Evolutionary conservation across 2,888 invertebrate species (phyloP).

Genomic region (Heliconius sara): DNA sequence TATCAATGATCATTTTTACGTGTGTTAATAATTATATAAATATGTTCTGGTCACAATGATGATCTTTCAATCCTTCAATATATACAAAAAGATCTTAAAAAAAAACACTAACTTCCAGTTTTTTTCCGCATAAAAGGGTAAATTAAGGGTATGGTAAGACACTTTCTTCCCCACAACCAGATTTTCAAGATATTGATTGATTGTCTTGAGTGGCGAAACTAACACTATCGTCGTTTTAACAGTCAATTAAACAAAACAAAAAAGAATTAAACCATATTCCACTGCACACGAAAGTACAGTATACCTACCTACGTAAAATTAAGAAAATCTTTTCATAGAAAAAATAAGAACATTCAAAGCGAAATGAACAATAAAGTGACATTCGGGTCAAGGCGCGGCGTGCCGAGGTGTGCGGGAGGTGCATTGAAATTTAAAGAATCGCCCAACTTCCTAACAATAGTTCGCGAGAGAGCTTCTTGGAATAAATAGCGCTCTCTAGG

Average conservation of each 20-base stretch:
- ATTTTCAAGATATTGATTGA: no score
- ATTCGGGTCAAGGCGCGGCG: conserved; percentile 34
- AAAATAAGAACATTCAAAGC: conserved; percentile 18
- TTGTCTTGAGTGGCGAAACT: no score
- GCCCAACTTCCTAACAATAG: conserved; percentile 28
- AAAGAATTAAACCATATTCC: background rate
- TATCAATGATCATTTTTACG: no score
- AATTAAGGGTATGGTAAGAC: no score
- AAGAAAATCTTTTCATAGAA: background rate
- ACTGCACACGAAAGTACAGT: no score
- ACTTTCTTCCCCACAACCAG: no score
- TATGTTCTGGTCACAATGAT: no score
- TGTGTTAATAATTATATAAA: no score
- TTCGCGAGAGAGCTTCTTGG: conserved; percentile 10
- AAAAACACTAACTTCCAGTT: no score
- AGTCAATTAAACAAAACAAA: background rate
- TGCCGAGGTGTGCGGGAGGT: conserved; percentile 6
- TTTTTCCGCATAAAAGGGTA: no score
- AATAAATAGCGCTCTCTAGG: conserved; percentile 20
- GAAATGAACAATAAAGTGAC: conserved; percentile 27
- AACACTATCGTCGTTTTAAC: background rate
- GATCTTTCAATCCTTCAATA: no score
- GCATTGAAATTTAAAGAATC: conserved; percentile 35
- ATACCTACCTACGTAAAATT: background rate
- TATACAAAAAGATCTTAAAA: no score